Evolutionary conservation across 2,113 vertebrate species (phyloP).

Genomic region (Pimephales promelas): DNA sequence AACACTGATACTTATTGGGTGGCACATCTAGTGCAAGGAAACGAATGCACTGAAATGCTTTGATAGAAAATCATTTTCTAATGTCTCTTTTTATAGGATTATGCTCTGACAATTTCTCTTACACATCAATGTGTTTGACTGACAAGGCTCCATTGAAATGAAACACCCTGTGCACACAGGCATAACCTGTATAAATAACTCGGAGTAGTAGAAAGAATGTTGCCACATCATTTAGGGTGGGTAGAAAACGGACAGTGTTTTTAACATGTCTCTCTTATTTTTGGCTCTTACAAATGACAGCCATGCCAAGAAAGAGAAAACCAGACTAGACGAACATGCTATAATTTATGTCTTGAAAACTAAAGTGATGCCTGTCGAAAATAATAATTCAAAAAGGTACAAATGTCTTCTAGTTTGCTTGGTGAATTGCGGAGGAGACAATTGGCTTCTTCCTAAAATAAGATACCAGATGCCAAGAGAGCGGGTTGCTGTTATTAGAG

Average conservation of each 20-base stretch:
- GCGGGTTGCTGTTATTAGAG: slow-evolving; percentile 36
- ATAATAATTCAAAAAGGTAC: slow-evolving; percentile 59
- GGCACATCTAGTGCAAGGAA: neutral
- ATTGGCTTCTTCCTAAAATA: slow-evolving; percentile 51
- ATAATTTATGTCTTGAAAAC: slow-evolving; percentile 71
- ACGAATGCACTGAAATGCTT: neutral
- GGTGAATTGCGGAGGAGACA: slow-evolving; percentile 50
- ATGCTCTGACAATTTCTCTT: slow-evolving; percentile 44
- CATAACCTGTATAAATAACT: slow-evolving; percentile 64
- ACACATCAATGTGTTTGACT: slow-evolving; percentile 46
- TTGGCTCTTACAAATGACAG: slow-evolving; percentile 63
- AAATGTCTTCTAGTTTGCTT: slow-evolving; percentile 57
- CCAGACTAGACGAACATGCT: slow-evolving; percentile 69
- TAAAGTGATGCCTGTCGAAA: slow-evolving; percentile 67
- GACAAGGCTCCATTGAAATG: slow-evolving; percentile 57
- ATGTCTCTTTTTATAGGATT: neutral
- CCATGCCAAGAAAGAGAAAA: slow-evolving; percentile 70
- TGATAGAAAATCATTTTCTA: neutral
- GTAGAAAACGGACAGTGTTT: slow-evolving; percentile 68
- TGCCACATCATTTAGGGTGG: slow-evolving; percentile 71
- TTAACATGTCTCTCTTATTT: slow-evolving; percentile 72
- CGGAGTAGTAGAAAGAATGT: slow-evolving; percentile 60
- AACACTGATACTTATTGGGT: neutral
- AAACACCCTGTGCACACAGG: slow-evolving; percentile 52
- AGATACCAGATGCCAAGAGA: slow-evolving; percentile 45